Evolutionary conservation across 2,888 invertebrate species (phyloP).

Genomic region (Meteorus cinctellus): DNA sequence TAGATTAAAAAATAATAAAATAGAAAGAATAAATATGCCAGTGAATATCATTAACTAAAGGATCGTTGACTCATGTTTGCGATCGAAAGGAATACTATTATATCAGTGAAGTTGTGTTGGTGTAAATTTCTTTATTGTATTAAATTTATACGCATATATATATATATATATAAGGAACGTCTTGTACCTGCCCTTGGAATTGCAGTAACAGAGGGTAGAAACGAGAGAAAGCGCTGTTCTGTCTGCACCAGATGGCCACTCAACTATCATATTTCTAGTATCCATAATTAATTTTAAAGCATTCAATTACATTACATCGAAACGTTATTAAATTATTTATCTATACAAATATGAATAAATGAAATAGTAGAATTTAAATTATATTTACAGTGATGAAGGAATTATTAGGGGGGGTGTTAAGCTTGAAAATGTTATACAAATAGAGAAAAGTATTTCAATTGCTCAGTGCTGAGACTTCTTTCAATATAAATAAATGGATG

Average conservation of each 20-base stretch:
- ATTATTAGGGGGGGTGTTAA: too few species aligned
- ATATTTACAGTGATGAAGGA: too few species aligned
- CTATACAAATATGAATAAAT: neutral
- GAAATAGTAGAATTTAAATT: too few species aligned
- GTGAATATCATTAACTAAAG: conserved; percentile 17
- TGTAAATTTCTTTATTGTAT: conserved; percentile 57
- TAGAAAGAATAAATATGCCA: neutral
- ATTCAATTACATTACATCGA: neutral
- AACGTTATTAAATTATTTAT: neutral
- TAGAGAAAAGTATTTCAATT: too few species aligned
- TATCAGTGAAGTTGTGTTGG: conserved; percentile 45
- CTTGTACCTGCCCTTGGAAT: conserved; percentile 34
- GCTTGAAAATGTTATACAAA: too few species aligned
- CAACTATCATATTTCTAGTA: conserved; percentile 58
- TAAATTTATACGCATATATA: conserved; percentile 16
- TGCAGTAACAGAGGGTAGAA: conserved; percentile 26
- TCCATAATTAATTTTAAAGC: conserved; percentile 66
- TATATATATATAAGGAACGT: conserved; percentile 32
- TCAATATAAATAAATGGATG: too few species aligned
- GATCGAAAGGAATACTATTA: conserved; percentile 40
- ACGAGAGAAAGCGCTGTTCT: conserved; percentile 55
- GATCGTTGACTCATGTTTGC: conserved; percentile 41
- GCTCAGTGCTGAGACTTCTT: too few species aligned
- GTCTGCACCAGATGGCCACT: conserved; percentile 66
- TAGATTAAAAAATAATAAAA: too few species aligned